phyloP scores from a whole-genome alignment of 2,113 vertebrate species.

The Colinus virginianus region DNA sequence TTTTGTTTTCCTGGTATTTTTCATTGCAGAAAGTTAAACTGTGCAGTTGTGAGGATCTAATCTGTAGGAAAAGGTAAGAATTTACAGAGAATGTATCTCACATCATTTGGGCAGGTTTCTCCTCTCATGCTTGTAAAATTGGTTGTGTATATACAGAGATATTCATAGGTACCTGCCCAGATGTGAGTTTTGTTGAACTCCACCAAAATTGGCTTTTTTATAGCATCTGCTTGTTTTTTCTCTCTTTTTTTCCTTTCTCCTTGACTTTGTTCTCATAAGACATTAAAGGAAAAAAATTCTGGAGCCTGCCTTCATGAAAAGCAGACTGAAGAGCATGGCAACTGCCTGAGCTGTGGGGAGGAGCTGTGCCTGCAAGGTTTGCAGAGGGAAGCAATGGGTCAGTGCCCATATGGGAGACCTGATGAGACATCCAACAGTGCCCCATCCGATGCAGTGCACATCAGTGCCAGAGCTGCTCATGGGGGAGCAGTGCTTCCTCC shows the following conservation, averaged over 20 bases:
- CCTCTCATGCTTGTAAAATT: neutral
- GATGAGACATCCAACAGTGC: neutral
- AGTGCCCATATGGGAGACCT: neutral
- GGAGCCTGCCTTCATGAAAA: neutral
- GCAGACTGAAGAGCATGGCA: neutral
- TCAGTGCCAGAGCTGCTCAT: accelerated
- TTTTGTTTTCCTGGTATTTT: neutral
- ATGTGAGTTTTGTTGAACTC: neutral
- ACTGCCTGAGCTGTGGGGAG: neutral
- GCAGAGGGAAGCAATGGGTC: neutral
- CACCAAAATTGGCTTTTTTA: neutral
- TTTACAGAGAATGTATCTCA: neutral
- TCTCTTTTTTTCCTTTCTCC: neutral
- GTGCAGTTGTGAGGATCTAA: neutral
- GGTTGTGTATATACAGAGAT: accelerated
- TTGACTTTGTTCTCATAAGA: neutral
- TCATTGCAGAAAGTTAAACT: neutral
- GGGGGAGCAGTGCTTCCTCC: neutral
- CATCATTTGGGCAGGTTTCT: neutral
- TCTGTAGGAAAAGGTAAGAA: neutral
- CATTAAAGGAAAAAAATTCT: neutral
- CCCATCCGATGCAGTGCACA: neutral
- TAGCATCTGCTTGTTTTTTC: neutral
- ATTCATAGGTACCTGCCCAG: neutral
- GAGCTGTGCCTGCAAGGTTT: neutral